phyloP scores from a whole-genome alignment of 2,888 invertebrate genomes.

The Gari tellinella region DNA sequence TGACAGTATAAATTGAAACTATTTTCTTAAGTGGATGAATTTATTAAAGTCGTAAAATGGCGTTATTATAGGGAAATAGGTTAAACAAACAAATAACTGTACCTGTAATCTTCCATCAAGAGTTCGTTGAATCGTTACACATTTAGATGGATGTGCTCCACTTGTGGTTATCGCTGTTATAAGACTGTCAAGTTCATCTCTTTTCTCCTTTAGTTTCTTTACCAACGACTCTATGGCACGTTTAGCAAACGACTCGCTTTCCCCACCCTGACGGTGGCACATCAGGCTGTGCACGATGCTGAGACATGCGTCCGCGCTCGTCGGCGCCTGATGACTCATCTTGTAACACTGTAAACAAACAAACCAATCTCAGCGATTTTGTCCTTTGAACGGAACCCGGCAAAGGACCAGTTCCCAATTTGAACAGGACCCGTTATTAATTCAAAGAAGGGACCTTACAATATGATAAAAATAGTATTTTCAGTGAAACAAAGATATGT shows the following conservation, averaged over 20 bases:
- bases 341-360: background rate
- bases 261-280: slow-evolving; percentile 98
- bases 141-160: slow-evolving; percentile 98
- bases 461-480: no score
- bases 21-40: no score
- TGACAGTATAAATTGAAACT: no score
- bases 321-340: slow-evolving; percentile 85
- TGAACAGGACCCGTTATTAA: no score
- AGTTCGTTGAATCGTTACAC: slow-evolving; percentile 99
- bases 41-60: no score
- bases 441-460: no score
- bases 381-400: no score
- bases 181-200: slow-evolving; percentile 98
- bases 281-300: slow-evolving; percentile 99
- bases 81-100: slow-evolving; percentile 27
- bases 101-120: slow-evolving; percentile 99
- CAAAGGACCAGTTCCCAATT: no score
- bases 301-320: slow-evolving; percentile 98
- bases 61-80: no score
- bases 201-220: slow-evolving; percentile 99
- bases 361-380: no score
- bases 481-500: no score
- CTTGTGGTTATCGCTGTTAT: slow-evolving; percentile 99
- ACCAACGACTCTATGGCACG: slow-evolving; percentile 99
- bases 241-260: slow-evolving; percentile 98